Evolutionary conservation across 1,140 invertebrate genomes (phyloP).

Genomic region (Drosophila nasuta): DNA sequence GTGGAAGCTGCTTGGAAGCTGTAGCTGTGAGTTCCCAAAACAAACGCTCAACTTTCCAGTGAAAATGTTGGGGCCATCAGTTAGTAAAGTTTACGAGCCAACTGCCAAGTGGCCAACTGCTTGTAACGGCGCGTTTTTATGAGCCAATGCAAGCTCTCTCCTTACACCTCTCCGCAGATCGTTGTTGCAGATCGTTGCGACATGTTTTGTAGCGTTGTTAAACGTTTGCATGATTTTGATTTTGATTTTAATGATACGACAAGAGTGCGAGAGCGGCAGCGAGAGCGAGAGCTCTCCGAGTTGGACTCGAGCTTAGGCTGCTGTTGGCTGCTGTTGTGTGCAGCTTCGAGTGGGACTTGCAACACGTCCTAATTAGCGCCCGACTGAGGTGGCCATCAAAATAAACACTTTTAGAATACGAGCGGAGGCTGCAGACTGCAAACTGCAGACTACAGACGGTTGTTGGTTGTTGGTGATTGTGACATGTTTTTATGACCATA

Average conservation of each 20-base stretch:
- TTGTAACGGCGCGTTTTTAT: conserved; percentile 62
- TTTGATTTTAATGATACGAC: conserved; percentile 77
- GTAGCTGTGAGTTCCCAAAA: conserved; percentile 9
- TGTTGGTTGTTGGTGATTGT: conserved; percentile 36
- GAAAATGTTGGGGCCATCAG: conserved; percentile 47
- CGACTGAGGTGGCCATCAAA: conserved; percentile 75
- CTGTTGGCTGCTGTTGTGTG: background rate
- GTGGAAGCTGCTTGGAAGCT: background rate
- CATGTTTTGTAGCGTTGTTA: conserved; percentile 78
- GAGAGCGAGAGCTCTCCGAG: background rate
- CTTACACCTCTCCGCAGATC: background rate
- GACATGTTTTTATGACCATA: conserved; percentile 71
- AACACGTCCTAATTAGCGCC: conserved; percentile 77
- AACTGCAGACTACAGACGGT: background rate
- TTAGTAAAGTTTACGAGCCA: conserved; percentile 48
- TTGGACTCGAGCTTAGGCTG: conserved; percentile 10
- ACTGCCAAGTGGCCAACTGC: conserved; percentile 56
- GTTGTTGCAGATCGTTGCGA: conserved; percentile 40
- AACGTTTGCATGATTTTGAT: conserved; percentile 83
- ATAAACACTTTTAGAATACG: conserved; percentile 81
- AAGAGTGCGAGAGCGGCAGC: background rate
- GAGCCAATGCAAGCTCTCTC: conserved; percentile 20
- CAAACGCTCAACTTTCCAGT: conserved; percentile 34
- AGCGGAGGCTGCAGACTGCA: conserved; percentile 34
- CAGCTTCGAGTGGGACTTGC: conserved; percentile 11